Conservation (phyloP, 2,797 vertebrate species). For the Neostethus bicornis region DNA sequence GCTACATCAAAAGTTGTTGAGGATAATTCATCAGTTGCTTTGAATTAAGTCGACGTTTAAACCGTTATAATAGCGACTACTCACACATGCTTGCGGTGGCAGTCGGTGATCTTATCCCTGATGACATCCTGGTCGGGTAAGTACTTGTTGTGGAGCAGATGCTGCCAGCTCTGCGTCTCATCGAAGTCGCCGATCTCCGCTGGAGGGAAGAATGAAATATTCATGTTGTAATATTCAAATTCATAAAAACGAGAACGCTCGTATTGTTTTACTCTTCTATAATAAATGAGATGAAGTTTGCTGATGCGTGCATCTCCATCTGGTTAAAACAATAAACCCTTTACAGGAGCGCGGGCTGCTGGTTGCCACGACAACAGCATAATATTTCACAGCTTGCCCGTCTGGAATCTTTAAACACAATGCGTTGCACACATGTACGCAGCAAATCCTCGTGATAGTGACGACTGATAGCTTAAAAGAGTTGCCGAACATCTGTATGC, state of each 20-base stretch:
- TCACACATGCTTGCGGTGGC: conserved; percentile 90
- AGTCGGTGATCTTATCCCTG: conserved; percentile 91
- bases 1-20: no score
- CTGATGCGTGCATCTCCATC: conserved; percentile 33
- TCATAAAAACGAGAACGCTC: background rate
- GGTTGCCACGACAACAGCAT: conserved; percentile 50
- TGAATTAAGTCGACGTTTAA: background rate
- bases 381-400: conserved; percentile 23
- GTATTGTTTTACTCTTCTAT: background rate
- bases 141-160: conserved; percentile 92
- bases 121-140: conserved; percentile 91
- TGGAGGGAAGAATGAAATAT: conserved; percentile 46
- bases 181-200: conserved; percentile 96
- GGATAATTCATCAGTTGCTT: no score
- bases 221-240: conserved; percentile 7
- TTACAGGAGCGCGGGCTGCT: conserved; percentile 19
- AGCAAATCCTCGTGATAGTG: background rate
- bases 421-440: conserved; percentile 8
- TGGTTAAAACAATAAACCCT: conserved; percentile 39
- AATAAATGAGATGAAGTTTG: conserved; percentile 10
- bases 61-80: no score
- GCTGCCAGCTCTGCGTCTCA: conserved; percentile 89
- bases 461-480: no score
- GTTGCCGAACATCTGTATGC: background rate
- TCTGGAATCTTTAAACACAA: conserved; percentile 19